A percentile compares a stretch with the other conserved stretches of the same genome.
Evolutionary conservation across 2,888 invertebrate genomes (phyloP).

Genomic region (Tillus elongatus): DNA sequence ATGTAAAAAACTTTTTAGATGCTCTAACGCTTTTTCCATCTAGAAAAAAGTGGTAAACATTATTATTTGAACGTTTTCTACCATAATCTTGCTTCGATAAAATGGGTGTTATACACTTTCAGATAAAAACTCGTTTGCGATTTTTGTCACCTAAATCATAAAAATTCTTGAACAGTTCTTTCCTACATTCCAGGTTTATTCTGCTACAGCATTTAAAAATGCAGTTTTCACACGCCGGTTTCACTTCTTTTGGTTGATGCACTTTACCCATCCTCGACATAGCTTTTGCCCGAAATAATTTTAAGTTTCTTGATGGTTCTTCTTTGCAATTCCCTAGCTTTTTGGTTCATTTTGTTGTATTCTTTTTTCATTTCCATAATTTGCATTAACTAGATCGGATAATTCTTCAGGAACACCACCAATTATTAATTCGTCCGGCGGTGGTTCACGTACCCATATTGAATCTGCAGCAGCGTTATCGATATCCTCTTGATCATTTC

Average conservation of each 20-base stretch:
- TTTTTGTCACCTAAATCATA: conserved; percentile 2
- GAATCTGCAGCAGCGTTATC: too few relatives aligned
- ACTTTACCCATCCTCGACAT: conserved; percentile 2
- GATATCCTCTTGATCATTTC: too few relatives aligned
- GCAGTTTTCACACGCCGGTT: conserved; percentile 1
- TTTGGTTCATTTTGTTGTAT: neutral
- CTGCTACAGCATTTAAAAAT: neutral
- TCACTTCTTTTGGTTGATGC: conserved; percentile 1
- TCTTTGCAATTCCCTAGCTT: neutral
- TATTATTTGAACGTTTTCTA: conserved; percentile 2
- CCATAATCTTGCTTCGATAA: neutral
- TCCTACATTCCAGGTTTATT: conserved; percentile 1
- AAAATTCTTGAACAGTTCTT: neutral
- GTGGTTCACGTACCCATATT: too few relatives aligned
- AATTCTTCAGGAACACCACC: too few relatives aligned
- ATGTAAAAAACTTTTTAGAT: conserved; percentile 1
- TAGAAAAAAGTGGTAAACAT: neutral
- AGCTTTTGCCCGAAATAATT: conserved; percentile 2
- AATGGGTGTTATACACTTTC: conserved; percentile 1
- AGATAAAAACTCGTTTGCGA: neutral
- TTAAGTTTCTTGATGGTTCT: conserved; percentile 1
- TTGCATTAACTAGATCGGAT: neutral
- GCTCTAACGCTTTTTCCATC: conserved; percentile 3
- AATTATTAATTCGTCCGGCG: too few relatives aligned
- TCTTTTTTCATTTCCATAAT: neutral